Evolutionary conservation across 2,113 vertebrate genomes (phyloP).

Genomic region (Actenoides hombroni): DNA sequence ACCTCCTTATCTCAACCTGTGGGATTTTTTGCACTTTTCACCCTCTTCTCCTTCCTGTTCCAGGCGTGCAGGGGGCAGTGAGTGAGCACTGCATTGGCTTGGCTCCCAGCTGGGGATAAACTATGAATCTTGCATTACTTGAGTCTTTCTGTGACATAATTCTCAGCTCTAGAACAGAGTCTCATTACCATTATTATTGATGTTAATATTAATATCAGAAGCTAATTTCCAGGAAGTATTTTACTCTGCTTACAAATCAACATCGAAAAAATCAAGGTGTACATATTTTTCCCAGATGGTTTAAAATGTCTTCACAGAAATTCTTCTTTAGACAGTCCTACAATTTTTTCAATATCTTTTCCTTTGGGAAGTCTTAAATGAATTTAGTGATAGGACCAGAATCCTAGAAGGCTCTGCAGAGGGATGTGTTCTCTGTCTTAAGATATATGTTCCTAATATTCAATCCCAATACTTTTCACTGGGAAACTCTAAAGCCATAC

Average conservation of each 20-base stretch:
- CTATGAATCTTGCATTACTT: neutral
- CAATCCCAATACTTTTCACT: neutral
- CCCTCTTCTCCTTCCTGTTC: too few species aligned
- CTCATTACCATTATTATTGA: neutral
- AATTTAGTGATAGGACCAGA: neutral
- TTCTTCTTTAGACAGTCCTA: neutral
- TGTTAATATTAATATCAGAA: neutral
- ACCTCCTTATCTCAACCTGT: too few species aligned
- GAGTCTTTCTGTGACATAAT: neutral
- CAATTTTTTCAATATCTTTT: neutral
- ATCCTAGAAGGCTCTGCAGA: neutral
- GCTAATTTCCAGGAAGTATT: neutral
- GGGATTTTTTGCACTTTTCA: too few species aligned
- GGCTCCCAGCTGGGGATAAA: too few species aligned
- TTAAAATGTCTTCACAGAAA: neutral
- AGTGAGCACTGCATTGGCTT: too few species aligned
- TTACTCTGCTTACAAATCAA: neutral
- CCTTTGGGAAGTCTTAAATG: neutral
- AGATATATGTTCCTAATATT: neutral
- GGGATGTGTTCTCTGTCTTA: neutral
- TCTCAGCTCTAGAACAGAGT: neutral
- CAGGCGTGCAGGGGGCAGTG: too few species aligned
- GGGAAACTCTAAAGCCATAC: neutral
- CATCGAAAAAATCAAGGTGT: neutral
- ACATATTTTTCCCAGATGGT: neutral